Conservation (phyloP, 2,113 vertebrate species). For the Papio anubis region DNA sequence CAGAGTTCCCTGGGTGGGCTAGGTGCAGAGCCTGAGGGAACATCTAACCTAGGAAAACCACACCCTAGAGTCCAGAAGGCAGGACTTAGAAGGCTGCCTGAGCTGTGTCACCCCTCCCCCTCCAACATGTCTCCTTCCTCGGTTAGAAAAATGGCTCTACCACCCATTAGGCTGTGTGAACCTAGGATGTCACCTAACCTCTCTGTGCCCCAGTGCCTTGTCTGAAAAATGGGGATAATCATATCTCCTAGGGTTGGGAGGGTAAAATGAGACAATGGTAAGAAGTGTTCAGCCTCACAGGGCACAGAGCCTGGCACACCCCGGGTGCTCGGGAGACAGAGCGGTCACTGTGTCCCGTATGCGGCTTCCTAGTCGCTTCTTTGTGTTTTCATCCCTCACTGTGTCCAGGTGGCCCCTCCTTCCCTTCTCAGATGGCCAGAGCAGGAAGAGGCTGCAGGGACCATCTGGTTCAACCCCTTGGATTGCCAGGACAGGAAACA, state of each 20-base stretch:
- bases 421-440: neutral
- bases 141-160: neutral
- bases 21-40: neutral
- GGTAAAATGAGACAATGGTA: neutral
- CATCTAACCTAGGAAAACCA: neutral
- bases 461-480: neutral
- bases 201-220: neutral
- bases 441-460: neutral
- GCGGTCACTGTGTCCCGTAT: accelerated
- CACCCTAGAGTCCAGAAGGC: neutral
- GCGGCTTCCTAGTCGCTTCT: neutral
- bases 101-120: neutral
- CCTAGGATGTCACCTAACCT: neutral
- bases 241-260: neutral
- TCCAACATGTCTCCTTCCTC: neutral
- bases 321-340: neutral
- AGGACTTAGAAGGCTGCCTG: neutral
- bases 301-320: neutral
- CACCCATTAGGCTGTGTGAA: neutral
- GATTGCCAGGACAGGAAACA: constrained; percentile 30
- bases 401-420: neutral
- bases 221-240: neutral
- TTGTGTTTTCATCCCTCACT: neutral
- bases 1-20: neutral
- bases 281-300: neutral